Conservation (phyloP, 2,888 invertebrate species). For the Xiphydria camelus region DNA sequence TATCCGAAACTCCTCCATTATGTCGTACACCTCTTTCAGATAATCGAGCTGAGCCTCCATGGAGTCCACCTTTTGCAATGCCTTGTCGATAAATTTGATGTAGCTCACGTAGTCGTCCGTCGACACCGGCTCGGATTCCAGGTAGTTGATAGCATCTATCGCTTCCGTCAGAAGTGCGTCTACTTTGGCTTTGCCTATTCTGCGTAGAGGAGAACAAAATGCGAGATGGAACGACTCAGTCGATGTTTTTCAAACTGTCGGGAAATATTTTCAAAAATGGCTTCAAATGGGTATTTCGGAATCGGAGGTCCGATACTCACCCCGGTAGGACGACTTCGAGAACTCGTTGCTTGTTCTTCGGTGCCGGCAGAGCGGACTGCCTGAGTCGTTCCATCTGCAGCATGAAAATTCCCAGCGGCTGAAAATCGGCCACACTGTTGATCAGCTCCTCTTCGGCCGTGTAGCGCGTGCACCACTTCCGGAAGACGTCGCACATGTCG, state of each 20-base stretch:
- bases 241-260: not conserved
- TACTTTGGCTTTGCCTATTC: constrained; percentile 68
- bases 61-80: constrained; percentile 67
- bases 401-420: constrained; percentile 74
- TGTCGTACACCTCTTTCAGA: constrained; percentile 79
- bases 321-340: constrained; percentile 68
- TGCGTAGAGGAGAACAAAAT: constrained; percentile 39
- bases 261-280: too few species aligned
- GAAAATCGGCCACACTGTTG: constrained; percentile 67
- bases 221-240: too few species aligned
- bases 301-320: constrained; percentile 57
- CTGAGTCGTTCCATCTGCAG: constrained; percentile 74
- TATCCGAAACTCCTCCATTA: constrained; percentile 80
- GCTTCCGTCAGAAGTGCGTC: constrained; percentile 61
- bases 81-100: constrained; percentile 70
- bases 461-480: constrained; percentile 70
- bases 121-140: constrained; percentile 66
- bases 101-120: constrained; percentile 76
- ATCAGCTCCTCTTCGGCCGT: constrained; percentile 71
- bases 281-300: too few species aligned
- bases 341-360: constrained; percentile 69
- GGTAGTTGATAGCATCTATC: constrained; percentile 65
- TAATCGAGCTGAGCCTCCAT: constrained; percentile 78
- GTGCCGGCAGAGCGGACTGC: constrained; percentile 72
- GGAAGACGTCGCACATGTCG: constrained; percentile 63